These are phyloP conservation scores for Lutjanus erythropterus DNA, from an alignment of 2,113 vertebrate genomes.

Conservation along the genomic window DNA sequence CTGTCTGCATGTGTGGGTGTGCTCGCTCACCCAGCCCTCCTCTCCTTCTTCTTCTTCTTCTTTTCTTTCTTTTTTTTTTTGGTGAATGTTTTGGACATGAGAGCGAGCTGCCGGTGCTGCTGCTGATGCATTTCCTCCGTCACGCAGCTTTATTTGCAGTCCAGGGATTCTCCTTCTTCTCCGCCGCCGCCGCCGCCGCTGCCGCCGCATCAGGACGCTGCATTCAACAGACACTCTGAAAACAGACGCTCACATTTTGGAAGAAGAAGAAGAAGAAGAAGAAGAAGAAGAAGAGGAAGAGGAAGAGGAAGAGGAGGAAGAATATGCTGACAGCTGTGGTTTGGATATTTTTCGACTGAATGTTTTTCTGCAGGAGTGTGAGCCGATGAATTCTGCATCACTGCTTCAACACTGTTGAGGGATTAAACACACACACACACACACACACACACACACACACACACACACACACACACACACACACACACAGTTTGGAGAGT, in stretches of 20 bases:
- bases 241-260: neutral
- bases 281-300: neutral
- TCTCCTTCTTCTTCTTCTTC: neutral
- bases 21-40: slow-evolving; percentile 47
- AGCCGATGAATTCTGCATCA: neutral
- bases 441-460: neutral
- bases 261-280: neutral
- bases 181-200: neutral
- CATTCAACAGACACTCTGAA: neutral
- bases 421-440: slow-evolving; percentile 25
- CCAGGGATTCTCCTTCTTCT: slow-evolving; percentile 56
- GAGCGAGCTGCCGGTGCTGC: neutral
- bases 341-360: neutral
- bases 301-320: slow-evolving; percentile 1
- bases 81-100: slow-evolving; percentile 22
- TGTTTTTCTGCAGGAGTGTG: slow-evolving; percentile 6
- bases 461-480: neutral
- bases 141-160: slow-evolving; percentile 63
- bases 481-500: neutral
- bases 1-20: slow-evolving; percentile 62
- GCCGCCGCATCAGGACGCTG: slow-evolving; percentile 6
- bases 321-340: neutral
- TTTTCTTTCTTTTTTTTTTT: neutral
- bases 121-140: slow-evolving; percentile 58
- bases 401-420: neutral